Evolutionary conservation across 2,797 vertebrate genomes (phyloP), one percentile per base, ranked within the genome.

Genomic region (Huso huso): DNA sequence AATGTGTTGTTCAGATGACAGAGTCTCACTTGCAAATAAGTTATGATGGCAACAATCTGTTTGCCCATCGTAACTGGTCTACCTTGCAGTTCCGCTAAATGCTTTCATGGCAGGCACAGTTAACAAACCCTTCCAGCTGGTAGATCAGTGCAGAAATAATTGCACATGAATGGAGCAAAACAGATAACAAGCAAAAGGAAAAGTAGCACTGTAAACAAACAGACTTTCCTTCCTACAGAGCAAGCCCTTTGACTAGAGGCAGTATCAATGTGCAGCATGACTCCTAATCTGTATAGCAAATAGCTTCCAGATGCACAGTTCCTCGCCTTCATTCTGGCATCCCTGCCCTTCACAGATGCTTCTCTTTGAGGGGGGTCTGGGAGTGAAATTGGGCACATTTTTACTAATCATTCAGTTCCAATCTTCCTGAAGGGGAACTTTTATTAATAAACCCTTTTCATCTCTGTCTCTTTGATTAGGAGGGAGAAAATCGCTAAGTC

Each of bases 381-480:
- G 73, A 86, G 75, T 71, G 82, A 82, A 88, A 90, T 81, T 86
- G 86, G 86, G 84, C 84, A 87, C 89, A 84, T 91, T 92, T 37
- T 88, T 81, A 83, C 86, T 88, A 92, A 93, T 94, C 90, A 91
- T 86, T 94, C 89, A 84, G 90, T 87, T 90, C 87, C 87, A 87
- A 90, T 94, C 88, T 89, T 91, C 86, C 88, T 90, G 86, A 92
- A 88, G 77, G 83, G 80, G 81, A 83, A 81, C 80, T 87, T 92
- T 90, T 94, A 93, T 93, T 93, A 93, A 95, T 94, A 94, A 92
- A 91, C 76, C 77, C 86, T 83, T 92, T 92, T 93, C 91, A 91
- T 92, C 86, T 87, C 74, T 52, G 83, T 83, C 86, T 87, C 88
- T 92, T 89, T 92, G 91, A 91, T 90, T 91, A 86, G 86, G 80